These are phyloP conservation scores for Polymixis flavicincta DNA, from an alignment of 2,888 invertebrate species.

Conservation along the genomic window DNA sequence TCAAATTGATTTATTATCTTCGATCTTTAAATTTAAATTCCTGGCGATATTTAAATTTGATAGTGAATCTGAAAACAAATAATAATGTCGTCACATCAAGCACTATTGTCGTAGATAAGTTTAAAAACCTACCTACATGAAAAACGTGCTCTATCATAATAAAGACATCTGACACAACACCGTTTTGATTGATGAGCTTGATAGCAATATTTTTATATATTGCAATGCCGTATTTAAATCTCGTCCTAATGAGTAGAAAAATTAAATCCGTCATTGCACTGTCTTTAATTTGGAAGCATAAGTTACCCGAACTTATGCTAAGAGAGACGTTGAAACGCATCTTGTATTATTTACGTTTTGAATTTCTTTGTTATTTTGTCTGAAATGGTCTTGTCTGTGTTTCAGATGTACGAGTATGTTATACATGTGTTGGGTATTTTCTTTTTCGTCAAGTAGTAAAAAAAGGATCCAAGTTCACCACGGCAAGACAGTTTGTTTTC, in stretches of 20 bases:
- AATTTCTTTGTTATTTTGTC: background rate
- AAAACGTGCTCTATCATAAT: background rate
- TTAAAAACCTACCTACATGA: background rate
- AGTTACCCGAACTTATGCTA: background rate
- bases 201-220: slow-evolving; percentile 1
- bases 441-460: background rate
- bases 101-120: no score
- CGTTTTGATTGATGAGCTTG: slow-evolving; percentile 10
- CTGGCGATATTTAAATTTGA: background rate
- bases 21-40: background rate
- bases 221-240: background rate
- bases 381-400: no score
- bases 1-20: background rate
- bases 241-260: background rate
- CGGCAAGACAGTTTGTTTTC: background rate
- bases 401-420: background rate
- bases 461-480: background rate
- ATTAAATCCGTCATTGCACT: background rate
- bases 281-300: no score
- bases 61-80: background rate
- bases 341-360: background rate
- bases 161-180: background rate
- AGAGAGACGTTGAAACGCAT: background rate
- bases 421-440: no score
- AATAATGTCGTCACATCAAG: slow-evolving; percentile 9